phyloP scores from a whole-genome alignment of 2,797 vertebrate species.

The Apodemus agrarius region DNA sequence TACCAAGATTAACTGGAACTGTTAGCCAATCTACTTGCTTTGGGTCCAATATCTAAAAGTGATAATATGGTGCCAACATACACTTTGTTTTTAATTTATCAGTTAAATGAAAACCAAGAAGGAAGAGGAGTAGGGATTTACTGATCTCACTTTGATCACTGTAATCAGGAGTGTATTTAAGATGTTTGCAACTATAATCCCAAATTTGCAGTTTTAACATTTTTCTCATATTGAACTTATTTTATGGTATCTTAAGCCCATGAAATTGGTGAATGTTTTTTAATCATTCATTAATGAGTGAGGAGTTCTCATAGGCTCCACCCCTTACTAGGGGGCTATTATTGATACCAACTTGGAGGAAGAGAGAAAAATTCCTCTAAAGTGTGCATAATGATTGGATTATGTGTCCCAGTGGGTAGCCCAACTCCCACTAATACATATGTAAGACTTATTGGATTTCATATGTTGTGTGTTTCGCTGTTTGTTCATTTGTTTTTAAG shows the following conservation, averaged over 20 bases:
- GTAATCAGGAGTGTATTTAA: background rate
- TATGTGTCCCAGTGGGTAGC: background rate
- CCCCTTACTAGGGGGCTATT: background rate
- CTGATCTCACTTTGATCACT: background rate
- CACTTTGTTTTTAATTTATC: background rate
- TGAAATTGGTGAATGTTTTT: background rate
- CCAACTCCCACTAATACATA: background rate
- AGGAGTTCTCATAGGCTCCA: too few species aligned
- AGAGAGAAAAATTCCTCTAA: background rate
- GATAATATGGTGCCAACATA: background rate
- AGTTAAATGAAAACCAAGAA: background rate
- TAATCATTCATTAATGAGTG: background rate
- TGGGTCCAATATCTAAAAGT: background rate
- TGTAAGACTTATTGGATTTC: too few species aligned
- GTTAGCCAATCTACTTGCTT: background rate
- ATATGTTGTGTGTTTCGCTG: background rate
- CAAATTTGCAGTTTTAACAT: background rate
- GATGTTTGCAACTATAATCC: background rate
- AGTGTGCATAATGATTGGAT: background rate
- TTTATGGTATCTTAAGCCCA: background rate
- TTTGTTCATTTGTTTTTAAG: background rate
- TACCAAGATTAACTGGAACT: background rate
- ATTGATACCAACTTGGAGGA: too few species aligned
- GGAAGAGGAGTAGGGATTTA: background rate
- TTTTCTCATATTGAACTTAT: background rate